Evolutionary conservation across 2,113 vertebrate genomes (phyloP).

Genomic region (Apaloderma vittatum): DNA sequence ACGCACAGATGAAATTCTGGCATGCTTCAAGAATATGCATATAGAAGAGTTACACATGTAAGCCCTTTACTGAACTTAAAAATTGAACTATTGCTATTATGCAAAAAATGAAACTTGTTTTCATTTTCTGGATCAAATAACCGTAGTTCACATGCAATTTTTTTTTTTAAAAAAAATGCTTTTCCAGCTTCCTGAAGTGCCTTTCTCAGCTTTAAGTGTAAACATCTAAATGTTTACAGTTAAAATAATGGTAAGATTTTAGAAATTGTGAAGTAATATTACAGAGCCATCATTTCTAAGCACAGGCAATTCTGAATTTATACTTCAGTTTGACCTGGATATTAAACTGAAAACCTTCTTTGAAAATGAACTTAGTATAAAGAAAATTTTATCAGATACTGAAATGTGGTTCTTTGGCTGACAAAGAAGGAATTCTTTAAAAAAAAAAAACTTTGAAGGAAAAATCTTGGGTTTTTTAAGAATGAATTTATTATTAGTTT

Average conservation of each 20-base stretch:
- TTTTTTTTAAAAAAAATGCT: background rate
- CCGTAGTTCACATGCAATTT: background rate
- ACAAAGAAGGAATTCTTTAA: background rate
- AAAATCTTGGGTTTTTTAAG: background rate
- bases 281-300: background rate
- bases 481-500: background rate
- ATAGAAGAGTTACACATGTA: rapidly evolving
- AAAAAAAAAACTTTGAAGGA: background rate
- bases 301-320: background rate
- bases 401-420: background rate
- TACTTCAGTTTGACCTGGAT: background rate
- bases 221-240: background rate
- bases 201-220: background rate
- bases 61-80: background rate
- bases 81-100: background rate
- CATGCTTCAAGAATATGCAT: background rate
- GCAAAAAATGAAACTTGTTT: conserved; percentile 6
- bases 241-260: background rate
- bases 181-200: background rate
- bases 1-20: background rate
- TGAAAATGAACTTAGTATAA: background rate
- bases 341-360: background rate
- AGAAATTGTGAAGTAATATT: background rate
- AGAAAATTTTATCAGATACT: background rate
- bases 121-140: background rate